These are phyloP conservation scores for Xiphorhynchus erythropygius DNA, from an alignment of 2,797 vertebrate species.

Conservation along the genomic window DNA sequence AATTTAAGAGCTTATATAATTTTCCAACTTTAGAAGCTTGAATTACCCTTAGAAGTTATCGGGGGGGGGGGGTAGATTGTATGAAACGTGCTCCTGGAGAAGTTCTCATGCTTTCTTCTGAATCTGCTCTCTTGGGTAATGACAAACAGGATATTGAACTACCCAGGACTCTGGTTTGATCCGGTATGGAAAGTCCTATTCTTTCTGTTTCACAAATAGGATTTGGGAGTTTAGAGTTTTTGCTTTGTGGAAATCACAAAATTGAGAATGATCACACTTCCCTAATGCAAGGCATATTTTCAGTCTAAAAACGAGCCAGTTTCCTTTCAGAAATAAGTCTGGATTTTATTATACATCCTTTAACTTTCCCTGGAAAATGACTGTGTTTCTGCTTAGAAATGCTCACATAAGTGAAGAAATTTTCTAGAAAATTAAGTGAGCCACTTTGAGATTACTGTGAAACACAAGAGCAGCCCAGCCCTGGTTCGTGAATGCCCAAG, in stretches of 20 bases:
- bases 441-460: not conserved
- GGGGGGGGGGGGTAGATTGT: not conserved
- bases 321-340: constrained; percentile 45
- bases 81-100: not conserved
- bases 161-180: constrained; percentile 24
- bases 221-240: not conserved
- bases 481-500: not conserved
- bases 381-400: constrained; percentile 15
- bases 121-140: not conserved
- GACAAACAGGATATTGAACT: constrained; percentile 40
- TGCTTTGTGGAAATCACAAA: constrained; percentile 22
- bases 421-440: constrained; percentile 39
- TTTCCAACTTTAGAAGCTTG: not conserved
- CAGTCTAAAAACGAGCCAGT: constrained; percentile 8
- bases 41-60: not conserved
- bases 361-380: constrained; percentile 43
- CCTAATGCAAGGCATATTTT: constrained; percentile 57
- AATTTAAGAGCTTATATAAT: not conserved
- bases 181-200: constrained; percentile 17
- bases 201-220: constrained; percentile 4
- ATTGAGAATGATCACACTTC: constrained; percentile 45
- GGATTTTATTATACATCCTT: constrained; percentile 28
- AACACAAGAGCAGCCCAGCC: not conserved
- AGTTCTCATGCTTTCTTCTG: not conserved
- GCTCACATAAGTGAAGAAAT: not conserved